These are phyloP conservation scores for Arrhamphus sclerolepis DNA, from an alignment of 2,797 vertebrate species.

Conservation along the genomic window DNA sequence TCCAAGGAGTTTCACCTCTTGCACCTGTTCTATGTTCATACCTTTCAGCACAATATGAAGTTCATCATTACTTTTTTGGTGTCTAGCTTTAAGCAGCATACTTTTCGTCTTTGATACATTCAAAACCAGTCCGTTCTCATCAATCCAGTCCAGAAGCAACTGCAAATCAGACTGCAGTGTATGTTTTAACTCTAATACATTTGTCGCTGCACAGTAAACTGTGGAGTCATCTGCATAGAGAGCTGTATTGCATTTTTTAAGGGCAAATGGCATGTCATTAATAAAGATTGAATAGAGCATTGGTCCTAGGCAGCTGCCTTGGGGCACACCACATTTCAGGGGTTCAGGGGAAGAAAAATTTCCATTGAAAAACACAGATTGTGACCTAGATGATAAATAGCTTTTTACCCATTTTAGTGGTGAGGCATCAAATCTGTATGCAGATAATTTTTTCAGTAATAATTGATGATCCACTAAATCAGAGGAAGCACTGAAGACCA, in stretches of 20 bases:
- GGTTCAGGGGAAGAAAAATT: background rate
- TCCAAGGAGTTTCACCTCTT: too few species aligned
- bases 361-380: background rate
- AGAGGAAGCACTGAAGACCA: background rate
- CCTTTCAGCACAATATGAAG: too few species aligned
- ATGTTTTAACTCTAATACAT: background rate
- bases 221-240: background rate
- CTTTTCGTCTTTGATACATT: too few species aligned
- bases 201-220: background rate
- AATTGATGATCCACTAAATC: background rate
- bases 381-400: too few species aligned
- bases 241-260: background rate
- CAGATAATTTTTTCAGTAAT: background rate
- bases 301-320: background rate
- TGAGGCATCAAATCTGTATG: background rate
- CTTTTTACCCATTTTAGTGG: too few species aligned
- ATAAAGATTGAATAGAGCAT: background rate
- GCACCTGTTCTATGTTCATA: too few species aligned
- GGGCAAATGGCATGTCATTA: background rate
- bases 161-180: background rate
- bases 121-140: background rate
- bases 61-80: too few species aligned
- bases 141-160: background rate
- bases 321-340: too few species aligned
- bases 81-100: too few species aligned